Evolutionary conservation across 2,113 vertebrate genomes (phyloP).

Genomic region (Rafetus swinhoei): DNA sequence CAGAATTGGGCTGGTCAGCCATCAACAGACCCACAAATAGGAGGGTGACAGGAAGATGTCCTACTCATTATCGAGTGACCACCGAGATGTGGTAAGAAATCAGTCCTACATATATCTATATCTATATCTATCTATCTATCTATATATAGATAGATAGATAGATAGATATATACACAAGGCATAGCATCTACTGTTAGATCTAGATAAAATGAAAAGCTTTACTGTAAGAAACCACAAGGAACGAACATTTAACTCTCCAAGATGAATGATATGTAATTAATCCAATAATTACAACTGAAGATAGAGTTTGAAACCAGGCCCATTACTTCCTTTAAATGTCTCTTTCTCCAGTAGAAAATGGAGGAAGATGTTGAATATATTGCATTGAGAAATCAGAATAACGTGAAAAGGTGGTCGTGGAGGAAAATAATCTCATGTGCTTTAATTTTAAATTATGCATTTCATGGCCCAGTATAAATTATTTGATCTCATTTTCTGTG

Average conservation of each 20-base stretch:
- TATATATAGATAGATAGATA: no score
- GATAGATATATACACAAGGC: no score
- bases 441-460: not conserved
- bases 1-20: no score
- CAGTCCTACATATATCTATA: not conserved
- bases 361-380: not conserved
- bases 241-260: not conserved
- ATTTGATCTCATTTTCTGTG: not conserved
- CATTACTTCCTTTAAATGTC: not conserved
- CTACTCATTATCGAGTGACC: no score
- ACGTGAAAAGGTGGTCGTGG: not conserved
- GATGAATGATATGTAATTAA: not conserved
- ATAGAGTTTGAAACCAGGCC: not conserved
- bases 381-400: not conserved
- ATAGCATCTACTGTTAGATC: not conserved
- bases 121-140: no score
- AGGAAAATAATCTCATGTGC: not conserved
- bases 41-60: no score
- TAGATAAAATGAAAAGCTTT: not conserved
- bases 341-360: fast-evolving
- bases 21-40: no score
- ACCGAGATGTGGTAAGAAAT: not conserved
- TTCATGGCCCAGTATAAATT: not conserved
- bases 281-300: not conserved
- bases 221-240: not conserved